These are phyloP conservation scores for Etia nguti DNA, from an alignment of 2,113 vertebrate genomes.

Conservation along the genomic window DNA sequence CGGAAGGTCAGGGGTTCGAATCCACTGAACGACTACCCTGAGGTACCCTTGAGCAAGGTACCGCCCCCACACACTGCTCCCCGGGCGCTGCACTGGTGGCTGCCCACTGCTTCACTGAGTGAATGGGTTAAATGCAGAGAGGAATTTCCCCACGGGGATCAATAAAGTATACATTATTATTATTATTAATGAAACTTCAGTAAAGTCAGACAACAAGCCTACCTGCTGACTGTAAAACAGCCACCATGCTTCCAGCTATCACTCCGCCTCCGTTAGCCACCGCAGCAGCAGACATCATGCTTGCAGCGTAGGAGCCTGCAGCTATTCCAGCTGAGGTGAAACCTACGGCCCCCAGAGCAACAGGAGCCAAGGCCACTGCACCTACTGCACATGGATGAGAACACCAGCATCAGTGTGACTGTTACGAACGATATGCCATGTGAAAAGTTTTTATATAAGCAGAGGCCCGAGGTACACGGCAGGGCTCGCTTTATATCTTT, in stretches of 20 bases:
- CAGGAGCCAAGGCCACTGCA: not conserved
- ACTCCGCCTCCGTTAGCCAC: slow-evolving; percentile 44
- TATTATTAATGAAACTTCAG: fast-evolving
- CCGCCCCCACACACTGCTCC: no score
- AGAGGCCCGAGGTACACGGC: not conserved
- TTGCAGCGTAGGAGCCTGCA: slow-evolving; percentile 19
- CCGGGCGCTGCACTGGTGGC: no score
- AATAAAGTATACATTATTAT: no score
- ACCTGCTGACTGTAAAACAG: slow-evolving; percentile 46
- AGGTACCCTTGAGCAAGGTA: no score
- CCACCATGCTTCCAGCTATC: slow-evolving; percentile 19
- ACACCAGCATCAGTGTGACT: not conserved
- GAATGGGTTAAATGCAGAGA: no score
- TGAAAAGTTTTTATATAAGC: not conserved
- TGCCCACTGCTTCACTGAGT: no score
- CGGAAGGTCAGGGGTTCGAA: no score
- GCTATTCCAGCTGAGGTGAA: slow-evolving; percentile 53
- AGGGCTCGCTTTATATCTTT: not conserved
- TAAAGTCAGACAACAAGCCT: not conserved
- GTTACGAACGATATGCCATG: not conserved
- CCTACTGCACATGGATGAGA: not conserved
- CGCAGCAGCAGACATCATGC: slow-evolving; percentile 50
- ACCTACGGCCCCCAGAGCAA: not conserved
- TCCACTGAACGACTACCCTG: no score
- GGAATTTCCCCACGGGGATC: no score